Conservation (phyloP, 2,113 vertebrate species). For the Pituophis catenifer region DNA sequence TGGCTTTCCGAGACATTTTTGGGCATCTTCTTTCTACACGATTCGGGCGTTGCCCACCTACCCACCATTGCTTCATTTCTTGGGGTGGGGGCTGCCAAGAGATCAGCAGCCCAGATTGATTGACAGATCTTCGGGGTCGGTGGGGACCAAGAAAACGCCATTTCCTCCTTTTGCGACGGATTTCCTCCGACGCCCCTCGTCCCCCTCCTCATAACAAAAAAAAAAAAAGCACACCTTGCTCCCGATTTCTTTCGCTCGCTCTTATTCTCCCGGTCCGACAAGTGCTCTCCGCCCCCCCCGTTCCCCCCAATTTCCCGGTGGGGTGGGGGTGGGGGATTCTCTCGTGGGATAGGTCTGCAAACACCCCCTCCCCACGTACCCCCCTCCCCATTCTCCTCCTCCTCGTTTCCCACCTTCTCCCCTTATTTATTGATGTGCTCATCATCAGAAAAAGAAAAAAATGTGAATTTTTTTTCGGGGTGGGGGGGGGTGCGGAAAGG, state of each 20-base stretch:
- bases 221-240: not conserved
- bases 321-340: too few species aligned
- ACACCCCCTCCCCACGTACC: too few species aligned
- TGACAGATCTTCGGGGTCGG: not conserved
- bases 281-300: too few species aligned
- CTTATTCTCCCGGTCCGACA: not conserved
- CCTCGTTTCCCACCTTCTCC: not conserved
- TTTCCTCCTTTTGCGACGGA: too few species aligned
- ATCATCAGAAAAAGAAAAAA: not conserved
- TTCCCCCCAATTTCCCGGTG: not conserved
- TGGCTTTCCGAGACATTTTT: too few species aligned
- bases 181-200: not conserved
- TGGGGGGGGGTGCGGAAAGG: not conserved
- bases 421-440: slow-evolving; percentile 19
- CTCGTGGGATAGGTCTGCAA: not conserved
- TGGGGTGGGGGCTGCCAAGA: too few species aligned
- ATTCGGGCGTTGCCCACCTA: not conserved
- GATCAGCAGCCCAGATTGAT: not conserved
- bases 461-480: slow-evolving; percentile 12
- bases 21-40: not conserved
- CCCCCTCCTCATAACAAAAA: too few species aligned
- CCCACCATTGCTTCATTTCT: too few species aligned
- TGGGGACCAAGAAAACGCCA: too few species aligned
- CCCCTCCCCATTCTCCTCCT: too few species aligned
- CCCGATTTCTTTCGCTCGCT: not conserved